A percentile compares a stretch with the other conserved stretches of the same genome.
phyloP scores from a whole-genome alignment of 2,113 vertebrate genomes.

The Lathamus discolor region DNA sequence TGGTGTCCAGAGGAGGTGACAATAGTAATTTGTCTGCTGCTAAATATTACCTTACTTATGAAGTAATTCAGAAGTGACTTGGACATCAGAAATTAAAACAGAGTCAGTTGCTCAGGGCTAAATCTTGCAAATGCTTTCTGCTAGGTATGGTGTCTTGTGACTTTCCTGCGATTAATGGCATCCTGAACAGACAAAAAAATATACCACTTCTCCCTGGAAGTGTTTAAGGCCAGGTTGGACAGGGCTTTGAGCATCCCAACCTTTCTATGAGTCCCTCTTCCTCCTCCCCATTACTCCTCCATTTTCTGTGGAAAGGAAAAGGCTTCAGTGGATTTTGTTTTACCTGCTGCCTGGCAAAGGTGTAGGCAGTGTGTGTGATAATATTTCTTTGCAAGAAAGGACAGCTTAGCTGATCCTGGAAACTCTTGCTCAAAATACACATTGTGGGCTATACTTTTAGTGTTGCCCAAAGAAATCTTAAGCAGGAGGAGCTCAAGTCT shows the following conservation, averaged over 20 bases:
- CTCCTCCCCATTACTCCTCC: background rate
- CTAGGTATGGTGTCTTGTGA: background rate
- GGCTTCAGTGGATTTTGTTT: background rate
- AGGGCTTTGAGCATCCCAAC: background rate
- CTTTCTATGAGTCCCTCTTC: background rate
- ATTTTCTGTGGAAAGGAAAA: background rate
- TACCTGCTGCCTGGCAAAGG: background rate
- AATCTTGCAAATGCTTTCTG: background rate
- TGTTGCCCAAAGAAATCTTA: background rate
- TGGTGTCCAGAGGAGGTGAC: background rate
- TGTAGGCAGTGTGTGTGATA: background rate
- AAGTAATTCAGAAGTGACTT: background rate
- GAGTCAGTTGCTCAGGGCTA: background rate
- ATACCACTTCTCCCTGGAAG: background rate
- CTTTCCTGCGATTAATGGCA: background rate
- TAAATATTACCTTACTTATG: background rate
- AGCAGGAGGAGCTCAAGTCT: background rate
- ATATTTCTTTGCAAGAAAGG: background rate
- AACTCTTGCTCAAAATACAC: background rate
- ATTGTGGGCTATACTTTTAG: background rate
- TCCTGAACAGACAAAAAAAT: background rate
- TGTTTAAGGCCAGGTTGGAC: background rate
- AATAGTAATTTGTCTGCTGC: background rate
- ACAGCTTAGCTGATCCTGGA: background rate
- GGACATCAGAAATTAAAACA: background rate